These are phyloP conservation scores for Xenentodon cancila DNA, from an alignment of 2,797 vertebrate species.

Conservation along the genomic window DNA sequence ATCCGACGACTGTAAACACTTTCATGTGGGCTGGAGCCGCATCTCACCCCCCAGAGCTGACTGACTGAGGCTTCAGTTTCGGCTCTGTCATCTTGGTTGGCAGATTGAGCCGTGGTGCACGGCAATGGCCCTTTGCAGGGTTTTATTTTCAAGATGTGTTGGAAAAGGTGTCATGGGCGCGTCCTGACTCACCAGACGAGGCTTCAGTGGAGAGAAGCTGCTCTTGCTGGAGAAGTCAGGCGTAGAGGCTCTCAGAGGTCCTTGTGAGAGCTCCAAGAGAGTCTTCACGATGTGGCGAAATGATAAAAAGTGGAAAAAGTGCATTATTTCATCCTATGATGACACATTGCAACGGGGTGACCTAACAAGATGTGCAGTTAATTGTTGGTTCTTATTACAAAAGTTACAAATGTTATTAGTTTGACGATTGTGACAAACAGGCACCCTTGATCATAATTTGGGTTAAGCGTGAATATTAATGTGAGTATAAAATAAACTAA, in stretches of 20 bases:
- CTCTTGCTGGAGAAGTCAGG: constrained; percentile 28
- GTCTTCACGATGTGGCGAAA: not conserved
- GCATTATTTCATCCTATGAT: too few species aligned
- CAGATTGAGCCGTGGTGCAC: constrained; percentile 18
- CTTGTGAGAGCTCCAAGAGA: too few species aligned
- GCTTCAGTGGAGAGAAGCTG: constrained; percentile 29
- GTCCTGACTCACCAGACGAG: constrained; percentile 59
- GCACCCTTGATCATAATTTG: too few species aligned
- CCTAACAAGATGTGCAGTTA: too few species aligned
- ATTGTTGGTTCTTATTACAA: too few species aligned
- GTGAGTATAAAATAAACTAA: too few species aligned
- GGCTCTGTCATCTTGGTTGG: constrained; percentile 22
- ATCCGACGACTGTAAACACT: constrained; percentile 48
- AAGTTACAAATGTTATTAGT: too few species aligned
- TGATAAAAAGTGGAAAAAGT: not conserved
- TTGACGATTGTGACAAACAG: too few species aligned
- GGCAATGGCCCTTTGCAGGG: constrained; percentile 15
- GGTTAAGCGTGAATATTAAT: too few species aligned
- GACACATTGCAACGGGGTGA: too few species aligned
- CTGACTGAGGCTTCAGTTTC: constrained; percentile 7
- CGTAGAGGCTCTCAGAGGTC: too few species aligned
- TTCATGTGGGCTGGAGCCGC: constrained; percentile 39
- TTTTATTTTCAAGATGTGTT: constrained; percentile 41
- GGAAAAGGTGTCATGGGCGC: constrained; percentile 70
- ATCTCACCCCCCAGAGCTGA: constrained; percentile 18